phyloP scores from a whole-genome alignment of 2,888 invertebrate species.

The Chrysolina oricalcia region DNA sequence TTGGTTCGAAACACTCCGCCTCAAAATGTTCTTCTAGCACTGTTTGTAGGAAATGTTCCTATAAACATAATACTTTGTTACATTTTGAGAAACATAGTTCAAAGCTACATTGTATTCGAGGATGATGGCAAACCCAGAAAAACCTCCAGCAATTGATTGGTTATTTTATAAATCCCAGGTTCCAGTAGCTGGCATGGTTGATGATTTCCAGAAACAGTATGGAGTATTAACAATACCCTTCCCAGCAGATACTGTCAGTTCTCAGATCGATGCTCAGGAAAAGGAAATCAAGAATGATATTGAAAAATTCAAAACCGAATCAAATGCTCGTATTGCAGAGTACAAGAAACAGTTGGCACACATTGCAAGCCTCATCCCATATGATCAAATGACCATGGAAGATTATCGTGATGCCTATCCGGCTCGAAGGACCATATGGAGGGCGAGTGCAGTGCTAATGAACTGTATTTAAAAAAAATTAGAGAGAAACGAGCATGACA shows the following conservation, averaged over 20 bases:
- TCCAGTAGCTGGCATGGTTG: slow-evolving; percentile 85
- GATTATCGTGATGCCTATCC: slow-evolving; percentile 88
- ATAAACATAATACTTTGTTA: no score
- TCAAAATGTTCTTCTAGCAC: no score
- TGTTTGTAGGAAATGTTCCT: no score
- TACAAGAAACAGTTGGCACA: slow-evolving; percentile 74
- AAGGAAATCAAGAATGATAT: slow-evolving; percentile 78
- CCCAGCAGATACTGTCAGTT: slow-evolving; percentile 82
- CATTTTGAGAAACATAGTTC: no score
- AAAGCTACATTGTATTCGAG: no score
- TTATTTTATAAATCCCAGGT: slow-evolving; percentile 82
- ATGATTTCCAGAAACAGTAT: slow-evolving; percentile 90
- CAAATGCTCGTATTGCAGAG: slow-evolving; percentile 76
- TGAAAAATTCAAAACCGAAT: slow-evolving; percentile 77
- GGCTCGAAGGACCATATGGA: no score
- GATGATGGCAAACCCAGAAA: slow-evolving; percentile 83
- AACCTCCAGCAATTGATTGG: slow-evolving; percentile 91
- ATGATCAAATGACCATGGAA: slow-evolving; percentile 93
- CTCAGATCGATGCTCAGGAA: slow-evolving; percentile 82
- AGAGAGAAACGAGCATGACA: no score
- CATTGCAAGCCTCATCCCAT: slow-evolving; percentile 80
- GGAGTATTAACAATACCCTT: slow-evolving; percentile 86
- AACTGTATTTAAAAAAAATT: no score
- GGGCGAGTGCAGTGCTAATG: no score
- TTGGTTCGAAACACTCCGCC: no score